Conservation (phyloP, 2,888 invertebrate species). For the Callosobruchus maculatus region DNA sequence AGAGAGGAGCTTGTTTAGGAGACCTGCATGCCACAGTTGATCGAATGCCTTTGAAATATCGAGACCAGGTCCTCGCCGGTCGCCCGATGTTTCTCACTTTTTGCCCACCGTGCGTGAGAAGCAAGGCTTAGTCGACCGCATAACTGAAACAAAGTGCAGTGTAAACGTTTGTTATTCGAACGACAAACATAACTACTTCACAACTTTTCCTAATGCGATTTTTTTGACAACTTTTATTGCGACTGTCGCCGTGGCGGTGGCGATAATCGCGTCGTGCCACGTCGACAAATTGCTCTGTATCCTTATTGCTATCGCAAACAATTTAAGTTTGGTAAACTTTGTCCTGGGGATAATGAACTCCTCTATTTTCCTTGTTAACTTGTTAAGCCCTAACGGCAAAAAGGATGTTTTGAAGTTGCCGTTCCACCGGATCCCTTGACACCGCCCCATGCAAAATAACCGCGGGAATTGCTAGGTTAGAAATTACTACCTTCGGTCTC, state of each 20-base stretch:
- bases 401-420: neutral
- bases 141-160: neutral
- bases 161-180: neutral
- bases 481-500: neutral
- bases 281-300: neutral
- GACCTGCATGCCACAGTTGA: too few species aligned
- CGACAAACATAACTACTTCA: neutral
- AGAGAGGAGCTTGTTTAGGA: too few species aligned
- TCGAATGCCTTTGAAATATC: too few species aligned
- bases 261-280: too few species aligned
- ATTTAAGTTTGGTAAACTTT: neutral
- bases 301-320: neutral
- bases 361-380: constrained; percentile 1
- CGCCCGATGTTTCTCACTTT: too few species aligned
- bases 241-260: neutral
- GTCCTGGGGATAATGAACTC: neutral
- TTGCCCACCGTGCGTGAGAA: too few species aligned
- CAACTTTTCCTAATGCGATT: neutral
- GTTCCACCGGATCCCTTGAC: neutral
- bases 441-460: neutral
- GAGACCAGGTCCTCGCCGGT: too few species aligned
- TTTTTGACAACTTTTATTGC: neutral
- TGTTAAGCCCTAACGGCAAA: neutral
- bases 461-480: neutral
- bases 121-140: too few species aligned